phyloP scores from a whole-genome alignment of 2,113 vertebrate genomes.

The Fregata magnificens region DNA sequence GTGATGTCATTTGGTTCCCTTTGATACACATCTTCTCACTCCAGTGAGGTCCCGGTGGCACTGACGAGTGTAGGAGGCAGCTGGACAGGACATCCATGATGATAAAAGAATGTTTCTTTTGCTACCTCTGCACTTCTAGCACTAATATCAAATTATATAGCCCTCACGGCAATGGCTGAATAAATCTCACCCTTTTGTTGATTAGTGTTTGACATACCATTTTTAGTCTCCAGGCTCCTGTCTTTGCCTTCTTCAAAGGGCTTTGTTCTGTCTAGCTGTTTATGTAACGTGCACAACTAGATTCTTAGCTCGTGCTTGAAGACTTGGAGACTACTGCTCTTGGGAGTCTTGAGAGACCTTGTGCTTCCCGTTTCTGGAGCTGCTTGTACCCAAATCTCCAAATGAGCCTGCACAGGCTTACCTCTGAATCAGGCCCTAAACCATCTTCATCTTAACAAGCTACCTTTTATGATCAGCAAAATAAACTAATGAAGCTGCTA shows the following conservation, averaged over 20 bases:
- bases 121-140: background rate
- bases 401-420: background rate
- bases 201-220: background rate
- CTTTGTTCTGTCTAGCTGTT: background rate
- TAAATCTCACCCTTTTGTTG: background rate
- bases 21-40: background rate
- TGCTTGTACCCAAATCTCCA: background rate
- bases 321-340: background rate
- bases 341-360: background rate
- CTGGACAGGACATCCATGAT: background rate
- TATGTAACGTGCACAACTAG: background rate
- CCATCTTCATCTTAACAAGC: background rate
- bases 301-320: background rate
- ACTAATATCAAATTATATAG: background rate
- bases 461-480: background rate
- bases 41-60: background rate
- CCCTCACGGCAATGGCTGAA: background rate
- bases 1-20: background rate
- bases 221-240: background rate
- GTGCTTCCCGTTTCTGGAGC: background rate
- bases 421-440: background rate
- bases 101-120: background rate
- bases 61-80: rapidly evolving
- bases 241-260: background rate
- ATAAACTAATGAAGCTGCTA: background rate